Evolutionary conservation across 2,113 vertebrate species (phyloP).

Genomic region (Anarhynchus alexandrinus): DNA sequence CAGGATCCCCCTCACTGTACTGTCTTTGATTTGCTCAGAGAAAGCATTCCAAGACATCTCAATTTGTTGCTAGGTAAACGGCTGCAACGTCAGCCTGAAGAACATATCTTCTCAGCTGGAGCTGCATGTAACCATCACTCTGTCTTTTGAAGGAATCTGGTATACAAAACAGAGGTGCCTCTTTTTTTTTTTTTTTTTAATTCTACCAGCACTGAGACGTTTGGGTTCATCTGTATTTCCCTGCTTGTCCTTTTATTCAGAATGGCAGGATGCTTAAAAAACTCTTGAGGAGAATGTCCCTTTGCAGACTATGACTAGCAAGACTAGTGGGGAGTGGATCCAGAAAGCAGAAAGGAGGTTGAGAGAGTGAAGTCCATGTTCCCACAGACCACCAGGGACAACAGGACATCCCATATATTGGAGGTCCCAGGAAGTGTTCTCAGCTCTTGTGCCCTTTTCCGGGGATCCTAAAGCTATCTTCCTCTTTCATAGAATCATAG

Average conservation of each 20-base stretch:
- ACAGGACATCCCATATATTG: neutral
- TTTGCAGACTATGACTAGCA: neutral
- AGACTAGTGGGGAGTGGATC: neutral
- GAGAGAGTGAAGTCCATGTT: neutral
- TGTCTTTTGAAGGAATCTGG: neutral
- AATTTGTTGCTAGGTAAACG: slow-evolving; percentile 10
- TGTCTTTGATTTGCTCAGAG: neutral
- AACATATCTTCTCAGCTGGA: neutral
- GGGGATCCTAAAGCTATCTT: neutral
- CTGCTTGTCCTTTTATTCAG: neutral
- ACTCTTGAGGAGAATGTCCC: neutral
- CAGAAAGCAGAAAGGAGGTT: neutral
- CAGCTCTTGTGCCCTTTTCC: neutral
- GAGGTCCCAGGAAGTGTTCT: neutral
- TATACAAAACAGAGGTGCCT: neutral
- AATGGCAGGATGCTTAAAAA: neutral
- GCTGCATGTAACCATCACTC: neutral
- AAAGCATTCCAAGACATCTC: neutral
- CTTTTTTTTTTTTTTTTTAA: neutral
- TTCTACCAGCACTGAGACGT: neutral
- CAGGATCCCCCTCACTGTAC: neutral
- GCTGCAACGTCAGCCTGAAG: neutral
- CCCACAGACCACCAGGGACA: neutral
- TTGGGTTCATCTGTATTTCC: neutral
- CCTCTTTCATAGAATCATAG: too few relatives aligned